Evolutionary conservation across 1,140 invertebrate genomes (phyloP).

Genomic region (Orius insidiosus): DNA sequence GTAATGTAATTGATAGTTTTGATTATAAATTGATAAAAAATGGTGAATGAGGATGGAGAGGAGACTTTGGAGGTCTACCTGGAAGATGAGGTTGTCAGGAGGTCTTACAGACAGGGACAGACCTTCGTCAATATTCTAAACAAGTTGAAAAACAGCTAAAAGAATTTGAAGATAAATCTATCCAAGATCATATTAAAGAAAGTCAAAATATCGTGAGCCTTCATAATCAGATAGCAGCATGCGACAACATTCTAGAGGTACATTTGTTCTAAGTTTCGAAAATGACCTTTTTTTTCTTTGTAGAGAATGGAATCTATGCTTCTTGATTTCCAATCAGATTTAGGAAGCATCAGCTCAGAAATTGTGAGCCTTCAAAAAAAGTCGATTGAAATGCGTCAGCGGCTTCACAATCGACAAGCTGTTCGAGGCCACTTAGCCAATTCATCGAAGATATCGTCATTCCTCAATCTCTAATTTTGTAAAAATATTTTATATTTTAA

Average conservation of each 20-base stretch:
- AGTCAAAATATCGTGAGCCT: constrained; percentile 89
- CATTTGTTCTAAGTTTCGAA: no score
- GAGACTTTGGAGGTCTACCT: constrained; percentile 24
- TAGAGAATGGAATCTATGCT: constrained; percentile 92
- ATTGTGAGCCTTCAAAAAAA: constrained; percentile 89
- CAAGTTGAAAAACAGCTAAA: constrained; percentile 87
- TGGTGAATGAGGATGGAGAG: background rate
- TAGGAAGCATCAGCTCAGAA: constrained; percentile 93
- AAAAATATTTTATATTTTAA: constrained; percentile 23
- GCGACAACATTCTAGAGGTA: constrained; percentile 86
- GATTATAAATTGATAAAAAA: background rate
- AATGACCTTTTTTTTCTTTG: background rate
- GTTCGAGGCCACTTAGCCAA: constrained; percentile 79
- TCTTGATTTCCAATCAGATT: constrained; percentile 80
- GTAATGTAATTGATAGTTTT: no score
- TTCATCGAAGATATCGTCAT: constrained; percentile 98
- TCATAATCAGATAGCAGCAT: constrained; percentile 87
- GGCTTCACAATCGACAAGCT: constrained; percentile 89
- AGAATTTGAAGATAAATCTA: constrained; percentile 83
- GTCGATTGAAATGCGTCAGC: constrained; percentile 90
- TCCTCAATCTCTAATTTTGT: constrained; percentile 82
- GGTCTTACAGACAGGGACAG: constrained; percentile 79
- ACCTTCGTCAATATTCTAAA: constrained; percentile 82
- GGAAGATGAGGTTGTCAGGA: constrained; percentile 86
- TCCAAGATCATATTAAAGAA: constrained; percentile 91